Evolutionary conservation across 2,797 vertebrate genomes (phyloP).

Genomic region (Chaetophractus vellerosus): DNA sequence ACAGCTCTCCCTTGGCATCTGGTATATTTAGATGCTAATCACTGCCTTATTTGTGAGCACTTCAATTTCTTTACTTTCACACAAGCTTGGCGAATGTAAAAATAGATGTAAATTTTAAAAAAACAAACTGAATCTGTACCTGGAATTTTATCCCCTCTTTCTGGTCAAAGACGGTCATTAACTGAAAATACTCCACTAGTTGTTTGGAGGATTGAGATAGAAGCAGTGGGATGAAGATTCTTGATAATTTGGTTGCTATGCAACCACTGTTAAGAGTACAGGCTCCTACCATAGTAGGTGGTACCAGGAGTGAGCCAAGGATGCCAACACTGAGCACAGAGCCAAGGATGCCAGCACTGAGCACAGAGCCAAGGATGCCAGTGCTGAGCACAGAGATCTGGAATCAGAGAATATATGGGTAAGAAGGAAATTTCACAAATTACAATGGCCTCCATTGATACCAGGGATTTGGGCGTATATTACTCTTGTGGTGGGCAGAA

Average conservation of each 20-base stretch:
- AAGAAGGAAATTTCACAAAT: not conserved
- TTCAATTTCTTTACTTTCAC: constrained; percentile 32
- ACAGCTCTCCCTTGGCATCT: not conserved
- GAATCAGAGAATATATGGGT: not conserved
- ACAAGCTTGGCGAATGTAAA: constrained; percentile 34
- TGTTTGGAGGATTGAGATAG: constrained; percentile 51
- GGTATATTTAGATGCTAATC: constrained; percentile 18
- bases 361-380: not conserved
- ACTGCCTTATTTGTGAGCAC: constrained; percentile 15
- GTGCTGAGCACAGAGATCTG: constrained; percentile 34
- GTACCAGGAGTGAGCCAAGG: not conserved
- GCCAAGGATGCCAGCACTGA: not conserved
- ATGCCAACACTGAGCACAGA: not conserved
- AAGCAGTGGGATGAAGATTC: constrained; percentile 62
- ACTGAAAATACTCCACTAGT: constrained; percentile 59
- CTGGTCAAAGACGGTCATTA: not conserved
- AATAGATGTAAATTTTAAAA: constrained; percentile 65
- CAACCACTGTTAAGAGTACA: constrained; percentile 58
- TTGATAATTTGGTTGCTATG: constrained; percentile 74
- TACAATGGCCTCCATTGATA: not conserved
- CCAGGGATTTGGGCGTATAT: not conserved
- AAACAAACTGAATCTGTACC: constrained; percentile 53
- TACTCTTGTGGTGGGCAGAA: not conserved
- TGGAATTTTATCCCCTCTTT: constrained; percentile 39
- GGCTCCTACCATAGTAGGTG: constrained; percentile 15